Base-by-base conservation (phyloP, 2,888 invertebrate genomes). In the Allophyes oxyacanthae region DNA sequence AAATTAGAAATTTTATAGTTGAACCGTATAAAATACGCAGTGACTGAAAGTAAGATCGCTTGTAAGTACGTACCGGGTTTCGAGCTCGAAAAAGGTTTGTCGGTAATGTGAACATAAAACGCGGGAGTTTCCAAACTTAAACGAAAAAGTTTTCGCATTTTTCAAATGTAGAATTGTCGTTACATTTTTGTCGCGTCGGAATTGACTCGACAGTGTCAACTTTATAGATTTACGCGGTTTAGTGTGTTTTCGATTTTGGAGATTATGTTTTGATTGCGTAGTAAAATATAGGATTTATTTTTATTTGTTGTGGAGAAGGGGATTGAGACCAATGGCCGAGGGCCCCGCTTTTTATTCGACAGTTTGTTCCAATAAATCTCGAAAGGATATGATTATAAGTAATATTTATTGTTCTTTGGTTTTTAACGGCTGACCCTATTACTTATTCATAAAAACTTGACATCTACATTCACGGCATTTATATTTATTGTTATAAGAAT, bases 81-180 rank as follows among this genome's bases (percentile, higher is more conserved):
- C 68, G 63, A 80, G 83, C 67, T 76, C 75, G 70, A 77, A 83
- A 82, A 84, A 86, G 86, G 85, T 88, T 87, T 82, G 78, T 81
- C 80, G 68, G 82, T 85, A 88, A 87, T 88, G 81, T 72, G 81
- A 75, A 77, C 87, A 84, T 87, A 87, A 89, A 89, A 84, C 77
- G 79, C 77, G 77, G 69, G 75, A 83, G 74, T 78, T 79, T 75
- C 72, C 68, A 74, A 84, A 84, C 83, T 82, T 85, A 84, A 87
- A 83, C 87, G 88, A 82, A 84, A 85, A 88, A 88, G 74, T 88
- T 88, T 84, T 80, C 78, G 69, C 84, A 83, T 86, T 86, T 86
- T 86, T 85, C 85, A 87, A 86, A 88, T 82, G 74, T 81, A 77
- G 78, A 79, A 85, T 81, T 81, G 82, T 80, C 81, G 77, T 79